Base-by-base conservation (phyloP, 35 echinoderm and acorn worm genomes). In the Heliocidaris tuberculata region DNA sequence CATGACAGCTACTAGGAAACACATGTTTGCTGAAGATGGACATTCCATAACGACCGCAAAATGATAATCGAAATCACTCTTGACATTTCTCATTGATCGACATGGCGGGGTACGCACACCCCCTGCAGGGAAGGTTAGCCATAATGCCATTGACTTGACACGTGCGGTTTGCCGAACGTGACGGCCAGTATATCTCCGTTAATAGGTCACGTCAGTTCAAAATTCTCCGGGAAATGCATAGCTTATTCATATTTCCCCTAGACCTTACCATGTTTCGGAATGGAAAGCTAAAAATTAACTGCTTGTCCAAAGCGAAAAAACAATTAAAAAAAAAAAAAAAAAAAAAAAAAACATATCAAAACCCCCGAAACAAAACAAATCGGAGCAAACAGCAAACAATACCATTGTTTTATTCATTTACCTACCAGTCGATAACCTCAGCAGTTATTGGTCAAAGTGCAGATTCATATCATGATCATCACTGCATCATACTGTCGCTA, bases 91-190 rank as follows among this genome's bases (percentile, higher is more conserved):
- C 87, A 89, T 89, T 89, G 31, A 89, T 89, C 87, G 31, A 48
- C 87, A 6, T 48, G 31, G 87, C 13, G 32, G 47, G 87, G 31
- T 32, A 42, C 87, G 31, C 31, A 13, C 21, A 42, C 31, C 87
- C 87, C 87, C 87, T 89, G 87, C 87, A 89, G 87, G 87, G 87
- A 32, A 48, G 87, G 87, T 89, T 89, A 89, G 87, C 87, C 87
- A 48, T 89, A 32, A 48, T 89, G 87, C 87, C 13, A 89, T 47
- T 47, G 87, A 32, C 7, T 89, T 89, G 87, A 89, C 87, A 89
- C 87, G 87, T 89, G 87, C 29, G 87, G 47, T 48, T 47, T 89
- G 87, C 87, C 87, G 35, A 78, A 78, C 65, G 65, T 78, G 65
- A 21, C 65, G 65, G 19, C 21, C 65, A 78, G 65, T 19, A 6